Percentiles rank a stretch among this genome's conserved stretches.
Evolutionary conservation across 2,797 vertebrate genomes (phyloP).

Genomic region (Acanthurus tractus): DNA sequence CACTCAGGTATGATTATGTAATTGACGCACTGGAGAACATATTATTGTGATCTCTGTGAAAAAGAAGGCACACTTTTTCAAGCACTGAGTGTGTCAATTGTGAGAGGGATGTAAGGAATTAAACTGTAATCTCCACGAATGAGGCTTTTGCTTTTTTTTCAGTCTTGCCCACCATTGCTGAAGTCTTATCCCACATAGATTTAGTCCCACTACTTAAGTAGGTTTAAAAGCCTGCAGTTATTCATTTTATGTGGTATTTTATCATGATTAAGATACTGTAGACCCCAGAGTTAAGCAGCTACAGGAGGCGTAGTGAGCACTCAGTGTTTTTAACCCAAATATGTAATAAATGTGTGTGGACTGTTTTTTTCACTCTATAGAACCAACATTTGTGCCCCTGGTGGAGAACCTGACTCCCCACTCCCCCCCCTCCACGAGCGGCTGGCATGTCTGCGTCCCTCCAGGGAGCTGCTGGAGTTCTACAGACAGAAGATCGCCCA

Average conservation of each 20-base stretch:
- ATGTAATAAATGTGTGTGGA: background rate
- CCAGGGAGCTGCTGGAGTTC: slow-evolving; percentile 93
- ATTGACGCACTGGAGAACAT: background rate
- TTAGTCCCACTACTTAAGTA: slow-evolving; percentile 20
- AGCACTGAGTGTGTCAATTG: background rate
- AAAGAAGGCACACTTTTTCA: background rate
- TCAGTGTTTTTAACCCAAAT: background rate
- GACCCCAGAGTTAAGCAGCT: background rate
- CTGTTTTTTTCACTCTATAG: slow-evolving; percentile 24
- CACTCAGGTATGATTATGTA: slow-evolving; percentile 65
- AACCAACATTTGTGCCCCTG: slow-evolving; percentile 39
- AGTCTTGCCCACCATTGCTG: slow-evolving; percentile 29
- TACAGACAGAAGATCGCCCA: slow-evolving; percentile 92
- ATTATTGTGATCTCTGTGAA: background rate
- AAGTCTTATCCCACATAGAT: slow-evolving; percentile 27
- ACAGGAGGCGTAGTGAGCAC: background rate
- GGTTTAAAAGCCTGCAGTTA: slow-evolving; percentile 14
- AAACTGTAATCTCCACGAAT: slow-evolving; percentile 27
- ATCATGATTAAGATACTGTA: background rate
- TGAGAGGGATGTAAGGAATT: slow-evolving; percentile 5
- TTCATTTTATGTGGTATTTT: background rate
- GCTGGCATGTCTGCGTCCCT: slow-evolving; percentile 89
- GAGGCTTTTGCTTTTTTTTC: slow-evolving; percentile 22
- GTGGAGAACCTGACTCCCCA: slow-evolving; percentile 82
- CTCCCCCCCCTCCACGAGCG: slow-evolving; percentile 90